Conservation (phyloP, 92 coral and sea anemone genomes). For the Heteractis magnifica region DNA sequence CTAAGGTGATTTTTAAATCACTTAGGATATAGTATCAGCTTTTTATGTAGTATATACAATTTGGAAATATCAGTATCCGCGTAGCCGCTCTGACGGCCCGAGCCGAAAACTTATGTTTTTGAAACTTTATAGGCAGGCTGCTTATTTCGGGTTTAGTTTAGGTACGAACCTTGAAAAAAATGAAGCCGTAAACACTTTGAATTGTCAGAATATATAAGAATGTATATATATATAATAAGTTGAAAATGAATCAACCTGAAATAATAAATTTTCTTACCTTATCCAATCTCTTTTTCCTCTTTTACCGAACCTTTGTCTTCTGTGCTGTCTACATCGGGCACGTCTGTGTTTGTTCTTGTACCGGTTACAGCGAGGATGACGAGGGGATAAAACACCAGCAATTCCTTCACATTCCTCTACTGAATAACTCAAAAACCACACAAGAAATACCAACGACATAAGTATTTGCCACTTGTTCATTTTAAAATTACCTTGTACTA, state of each 20-base stretch:
- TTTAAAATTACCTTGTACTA: background rate
- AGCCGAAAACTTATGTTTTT: too few relatives aligned
- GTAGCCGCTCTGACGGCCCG: too few relatives aligned
- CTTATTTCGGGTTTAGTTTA: too few relatives aligned
- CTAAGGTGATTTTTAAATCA: too few relatives aligned
- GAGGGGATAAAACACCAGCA: background rate
- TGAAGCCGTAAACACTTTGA: background rate
- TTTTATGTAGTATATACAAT: too few relatives aligned
- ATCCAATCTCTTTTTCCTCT: background rate
- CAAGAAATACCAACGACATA: background rate
- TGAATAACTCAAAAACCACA: background rate
- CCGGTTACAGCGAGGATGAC: background rate
- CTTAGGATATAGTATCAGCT: too few relatives aligned
- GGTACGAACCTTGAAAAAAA: too few relatives aligned
- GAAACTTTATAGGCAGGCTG: too few relatives aligned
- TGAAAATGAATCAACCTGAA: background rate
- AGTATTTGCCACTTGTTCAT: background rate
- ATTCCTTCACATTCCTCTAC: background rate
- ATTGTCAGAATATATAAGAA: background rate
- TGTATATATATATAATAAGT: too few relatives aligned
- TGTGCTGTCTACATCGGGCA: background rate
- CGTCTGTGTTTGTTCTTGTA: background rate
- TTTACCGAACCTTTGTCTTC: background rate
- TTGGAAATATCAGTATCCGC: too few relatives aligned
- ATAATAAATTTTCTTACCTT: background rate